Evolutionary conservation across 2,888 invertebrate genomes (phyloP).

Genomic region (Ramazzottius varieornatus): DNA sequence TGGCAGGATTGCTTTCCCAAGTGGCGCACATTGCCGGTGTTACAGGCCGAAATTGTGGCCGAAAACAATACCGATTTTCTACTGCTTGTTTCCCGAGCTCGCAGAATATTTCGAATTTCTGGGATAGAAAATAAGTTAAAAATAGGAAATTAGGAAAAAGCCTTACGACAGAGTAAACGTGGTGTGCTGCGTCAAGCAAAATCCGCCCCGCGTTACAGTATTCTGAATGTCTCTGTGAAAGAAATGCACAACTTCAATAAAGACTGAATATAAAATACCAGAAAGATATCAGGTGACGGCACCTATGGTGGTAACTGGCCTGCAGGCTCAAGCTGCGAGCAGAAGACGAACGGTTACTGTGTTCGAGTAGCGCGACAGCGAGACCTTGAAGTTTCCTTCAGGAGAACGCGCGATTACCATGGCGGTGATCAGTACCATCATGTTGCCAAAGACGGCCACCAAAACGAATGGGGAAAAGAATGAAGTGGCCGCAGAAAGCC

Average conservation of each 20-base stretch:
- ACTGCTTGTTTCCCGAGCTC: too few species aligned
- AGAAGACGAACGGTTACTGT: conserved; percentile 20
- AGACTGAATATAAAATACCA: background rate
- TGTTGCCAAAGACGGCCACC: background rate
- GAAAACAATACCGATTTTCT: too few species aligned
- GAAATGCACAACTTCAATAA: conserved; percentile 3
- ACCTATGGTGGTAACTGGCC: conserved; percentile 21
- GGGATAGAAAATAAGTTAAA: background rate
- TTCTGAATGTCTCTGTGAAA: conserved; percentile 20
- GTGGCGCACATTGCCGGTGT: too few species aligned
- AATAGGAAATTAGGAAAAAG: background rate
- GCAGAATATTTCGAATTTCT: too few species aligned
- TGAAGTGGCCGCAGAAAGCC: conserved; percentile 20
- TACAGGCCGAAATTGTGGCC: too few species aligned
- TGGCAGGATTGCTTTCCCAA: too few species aligned
- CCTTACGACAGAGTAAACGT: conserved; percentile 22
- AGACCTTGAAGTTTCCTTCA: conserved; percentile 15
- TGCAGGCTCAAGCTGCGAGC: conserved; percentile 20
- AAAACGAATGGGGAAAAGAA: conserved; percentile 19
- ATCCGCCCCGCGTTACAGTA: conserved; percentile 19
- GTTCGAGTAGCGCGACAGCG: conserved; percentile 14
- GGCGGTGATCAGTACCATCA: background rate
- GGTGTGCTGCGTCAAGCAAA: conserved; percentile 26
- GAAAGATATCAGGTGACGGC: conserved; percentile 7
- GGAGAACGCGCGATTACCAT: conserved; percentile 16